A percentile compares a stretch with the other conserved stretches of the same genome.
Conservation (phyloP, 2,888 invertebrate species). For the Eupsilia transversa region DNA sequence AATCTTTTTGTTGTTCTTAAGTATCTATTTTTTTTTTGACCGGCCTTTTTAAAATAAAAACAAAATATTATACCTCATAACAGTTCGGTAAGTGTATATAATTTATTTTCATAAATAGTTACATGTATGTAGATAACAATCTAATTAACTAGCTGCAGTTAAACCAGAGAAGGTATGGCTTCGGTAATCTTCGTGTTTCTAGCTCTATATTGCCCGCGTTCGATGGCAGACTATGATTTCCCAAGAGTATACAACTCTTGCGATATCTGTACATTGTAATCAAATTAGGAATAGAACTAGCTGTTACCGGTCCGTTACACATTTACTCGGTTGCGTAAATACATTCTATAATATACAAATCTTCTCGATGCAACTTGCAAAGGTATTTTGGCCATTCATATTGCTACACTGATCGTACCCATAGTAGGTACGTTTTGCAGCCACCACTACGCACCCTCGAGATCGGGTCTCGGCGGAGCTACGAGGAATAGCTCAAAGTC, state of each 20-base stretch:
- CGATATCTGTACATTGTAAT: not conserved
- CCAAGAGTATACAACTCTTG: not conserved
- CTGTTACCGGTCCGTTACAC: not conserved
- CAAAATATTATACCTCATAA: not conserved
- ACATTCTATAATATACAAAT: not conserved
- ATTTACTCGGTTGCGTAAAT: slow-evolving; percentile 2
- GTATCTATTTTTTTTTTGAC: not conserved
- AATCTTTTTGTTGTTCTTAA: too few relatives aligned
- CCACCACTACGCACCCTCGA: slow-evolving; percentile 38
- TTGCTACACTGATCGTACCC: slow-evolving; percentile 4
- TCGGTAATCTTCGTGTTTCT: not conserved
- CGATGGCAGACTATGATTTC: not conserved
- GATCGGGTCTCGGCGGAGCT: slow-evolving; percentile 46
- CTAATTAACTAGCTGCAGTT: slow-evolving; percentile 6
- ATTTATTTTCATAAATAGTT: slow-evolving; percentile 34
- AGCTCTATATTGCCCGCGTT: not conserved
- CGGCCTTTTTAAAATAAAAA: not conserved
- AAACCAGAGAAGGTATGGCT: not conserved
- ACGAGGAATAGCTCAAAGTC: slow-evolving; percentile 81
- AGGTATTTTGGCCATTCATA: not conserved
- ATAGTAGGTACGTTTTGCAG: not conserved
- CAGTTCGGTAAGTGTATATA: not conserved
- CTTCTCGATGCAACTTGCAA: not conserved
- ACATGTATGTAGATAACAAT: slow-evolving; percentile 22
- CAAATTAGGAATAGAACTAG: slow-evolving; percentile 2